Base-by-base conservation (phyloP, 2,113 vertebrate genomes). In the Passer montanus region DNA sequence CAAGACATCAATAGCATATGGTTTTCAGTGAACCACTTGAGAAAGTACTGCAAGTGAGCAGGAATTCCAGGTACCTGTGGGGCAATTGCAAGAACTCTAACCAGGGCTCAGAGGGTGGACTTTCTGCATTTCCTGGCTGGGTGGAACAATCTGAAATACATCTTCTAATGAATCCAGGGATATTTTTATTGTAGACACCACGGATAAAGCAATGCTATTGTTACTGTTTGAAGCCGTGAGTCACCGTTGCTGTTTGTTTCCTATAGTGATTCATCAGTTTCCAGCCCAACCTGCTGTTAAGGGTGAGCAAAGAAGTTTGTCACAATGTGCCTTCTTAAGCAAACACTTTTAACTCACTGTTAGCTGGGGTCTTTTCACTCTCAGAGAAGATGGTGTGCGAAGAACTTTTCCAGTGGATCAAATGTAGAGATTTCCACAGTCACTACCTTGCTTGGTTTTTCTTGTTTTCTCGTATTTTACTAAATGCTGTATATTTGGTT, bases 231-330 rank as follows among this genome's bases (percentile, higher is more conserved):
- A 93, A 93, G 31, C 43, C 3, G 10, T 91, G 86, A 37, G 60
- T 97, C 95, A 96, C 69, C 66, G n/a, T 31, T 92, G 81, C 80
- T 84, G 67, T 95, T 94, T 94, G 77, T 96, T 95, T 96, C 88
- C 84, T 92, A 44, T 85, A 95, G 78, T 88, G 91, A 93, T 94
- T 91, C 94, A 96, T 96, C 89, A 74, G 63, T 93, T 96, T 94
- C 81, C 86, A 92, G 67, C 85, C 64, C 67, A 87, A 74, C 23
- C 56, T 95, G 91, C 84, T 94, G 69, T 92, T 93, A 72, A 92
- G 86, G 83, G 68, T 95, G 93, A 93, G 88, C 87, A 81, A 81
- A 90, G 83, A 92, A 84, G 74, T 93, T 96, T 94, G 86, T 95
- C 86, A 92, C 8, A 4, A 86, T 84, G 52, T 82, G 56, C 37